These are phyloP conservation scores for Acanthosepion lycidas DNA, from an alignment of 2,888 invertebrate genomes.

Conservation along the genomic window DNA sequence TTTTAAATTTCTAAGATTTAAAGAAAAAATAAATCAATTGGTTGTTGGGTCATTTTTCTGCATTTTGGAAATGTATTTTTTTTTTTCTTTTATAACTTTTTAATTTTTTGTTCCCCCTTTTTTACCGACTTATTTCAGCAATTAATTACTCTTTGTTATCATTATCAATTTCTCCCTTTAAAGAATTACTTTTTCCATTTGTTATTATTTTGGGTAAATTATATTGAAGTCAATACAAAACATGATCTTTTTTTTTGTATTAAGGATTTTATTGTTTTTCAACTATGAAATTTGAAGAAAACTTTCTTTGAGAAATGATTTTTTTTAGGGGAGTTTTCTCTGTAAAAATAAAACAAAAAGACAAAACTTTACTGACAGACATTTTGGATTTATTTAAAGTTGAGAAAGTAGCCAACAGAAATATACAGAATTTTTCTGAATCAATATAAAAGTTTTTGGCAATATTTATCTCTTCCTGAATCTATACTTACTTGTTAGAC, in stretches of 20 bases:
- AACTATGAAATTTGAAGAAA: neutral
- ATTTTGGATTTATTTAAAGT: neutral
- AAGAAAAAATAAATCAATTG: slow-evolving; percentile 33
- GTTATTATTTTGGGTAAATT: neutral
- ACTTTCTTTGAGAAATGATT: neutral
- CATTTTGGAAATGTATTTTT: neutral
- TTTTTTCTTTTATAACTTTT: neutral
- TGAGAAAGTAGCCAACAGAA: neutral
- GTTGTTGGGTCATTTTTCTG: neutral
- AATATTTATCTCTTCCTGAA: no score
- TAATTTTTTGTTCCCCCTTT: neutral
- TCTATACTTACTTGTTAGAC: no score
- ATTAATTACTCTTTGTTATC: slow-evolving; percentile 2
- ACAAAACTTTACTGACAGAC: neutral
- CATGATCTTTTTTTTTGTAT: neutral
- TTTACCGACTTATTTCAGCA: neutral
- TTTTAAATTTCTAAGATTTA: neutral
- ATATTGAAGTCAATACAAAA: neutral
- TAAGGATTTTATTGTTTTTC: neutral
- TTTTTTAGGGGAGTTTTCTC: neutral
- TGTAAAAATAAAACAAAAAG: neutral
- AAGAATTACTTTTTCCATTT: neutral
- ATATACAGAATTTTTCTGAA: neutral
- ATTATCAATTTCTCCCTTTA: neutral
- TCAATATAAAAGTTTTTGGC: neutral